Percentiles rank a stretch among this genome's conserved stretches.
phyloP scores from a whole-genome alignment of 2,888 invertebrate species.

The Nemapogon koenigi region DNA sequence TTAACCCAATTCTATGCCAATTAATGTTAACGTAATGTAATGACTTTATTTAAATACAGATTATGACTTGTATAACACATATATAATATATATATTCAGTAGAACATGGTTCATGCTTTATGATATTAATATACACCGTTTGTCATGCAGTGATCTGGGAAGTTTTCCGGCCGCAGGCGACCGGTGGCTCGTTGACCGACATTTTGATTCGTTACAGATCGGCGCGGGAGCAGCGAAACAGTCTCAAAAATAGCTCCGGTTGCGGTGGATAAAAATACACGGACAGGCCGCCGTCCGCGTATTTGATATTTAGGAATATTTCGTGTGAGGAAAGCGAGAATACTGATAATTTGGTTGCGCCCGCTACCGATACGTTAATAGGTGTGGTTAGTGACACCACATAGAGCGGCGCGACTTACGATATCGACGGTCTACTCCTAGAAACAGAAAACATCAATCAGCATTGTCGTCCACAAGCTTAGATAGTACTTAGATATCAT shows the following conservation, averaged over 20 bases:
- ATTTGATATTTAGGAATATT: neutral
- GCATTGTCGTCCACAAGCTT: too few species aligned
- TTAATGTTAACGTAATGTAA: too few species aligned
- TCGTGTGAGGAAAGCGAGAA: neutral
- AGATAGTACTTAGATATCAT: too few species aligned
- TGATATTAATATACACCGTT: neutral
- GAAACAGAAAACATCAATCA: conserved; percentile 67
- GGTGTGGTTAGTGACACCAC: conserved; percentile 61
- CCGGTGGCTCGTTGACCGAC: conserved; percentile 45
- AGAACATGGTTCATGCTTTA: neutral
- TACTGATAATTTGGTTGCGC: conserved; percentile 26
- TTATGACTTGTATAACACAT: too few species aligned
- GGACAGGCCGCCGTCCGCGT: conserved; percentile 24
- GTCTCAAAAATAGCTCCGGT: conserved; percentile 49
- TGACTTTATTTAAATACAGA: too few species aligned
- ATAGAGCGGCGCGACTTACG: conserved; percentile 65
- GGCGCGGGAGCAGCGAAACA: conserved; percentile 52
- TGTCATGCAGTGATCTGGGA: conserved; percentile 38
- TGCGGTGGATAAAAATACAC: conserved; percentile 49
- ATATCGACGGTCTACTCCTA: conserved; percentile 67
- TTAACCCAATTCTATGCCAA: too few species aligned
- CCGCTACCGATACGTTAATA: conserved; percentile 49
- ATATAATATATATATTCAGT: too few species aligned
- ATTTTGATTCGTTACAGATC: conserved; percentile 34
- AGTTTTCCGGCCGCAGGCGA: conserved; percentile 30